Evolutionary conservation across 2,888 invertebrate genomes (phyloP), one percentile per base, ranked within the genome.

Genomic region (Torymus tubicola): DNA sequence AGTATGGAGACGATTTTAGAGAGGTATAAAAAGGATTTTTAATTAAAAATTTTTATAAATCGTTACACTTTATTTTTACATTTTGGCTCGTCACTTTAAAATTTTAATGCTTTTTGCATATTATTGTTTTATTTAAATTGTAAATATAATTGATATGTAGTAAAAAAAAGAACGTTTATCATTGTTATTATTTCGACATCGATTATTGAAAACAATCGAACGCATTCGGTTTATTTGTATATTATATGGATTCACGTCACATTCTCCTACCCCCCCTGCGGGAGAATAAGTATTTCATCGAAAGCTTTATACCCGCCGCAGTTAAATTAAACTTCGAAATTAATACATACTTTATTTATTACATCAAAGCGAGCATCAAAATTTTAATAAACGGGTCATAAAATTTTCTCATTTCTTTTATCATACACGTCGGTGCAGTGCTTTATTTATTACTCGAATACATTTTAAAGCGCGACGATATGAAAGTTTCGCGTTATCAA

Each of bases 381-480:
- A 58, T 70, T 75, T 65, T 58, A 69, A 80, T 80, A 74, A 74
- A 70, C 60, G 24, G 52, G 2, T 69, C 61, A 53, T 74, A 53
- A 80, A 70, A 65, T 60, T 70, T 70, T 64, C 55, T 70, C 68
- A 55, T 67, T 65, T 55, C 64, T 80, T 75, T 75, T 80, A 70
- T 65, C 70, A 64, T 60, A 12, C 2, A 1, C 31, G 31, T 3
- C 31, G 31, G 31, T n/a, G 31, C 10, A 57, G 55, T 74, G 68
- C 69, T 79, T 64, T 74, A 79, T 79, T 79, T 79, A 67, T 78
- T 63, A 21, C 57, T 68, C 21, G 61, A 72, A 71, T 61, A 63
- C 55, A 73, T 78, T 67, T 72, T 50, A 57, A 78, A 68, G 68
- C 52, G 68, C 52, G 67, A 3, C 14, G 55, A 68, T 16, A 78